Conservation (phyloP, 2,888 invertebrate genomes). For the Machimus atricapillus region DNA sequence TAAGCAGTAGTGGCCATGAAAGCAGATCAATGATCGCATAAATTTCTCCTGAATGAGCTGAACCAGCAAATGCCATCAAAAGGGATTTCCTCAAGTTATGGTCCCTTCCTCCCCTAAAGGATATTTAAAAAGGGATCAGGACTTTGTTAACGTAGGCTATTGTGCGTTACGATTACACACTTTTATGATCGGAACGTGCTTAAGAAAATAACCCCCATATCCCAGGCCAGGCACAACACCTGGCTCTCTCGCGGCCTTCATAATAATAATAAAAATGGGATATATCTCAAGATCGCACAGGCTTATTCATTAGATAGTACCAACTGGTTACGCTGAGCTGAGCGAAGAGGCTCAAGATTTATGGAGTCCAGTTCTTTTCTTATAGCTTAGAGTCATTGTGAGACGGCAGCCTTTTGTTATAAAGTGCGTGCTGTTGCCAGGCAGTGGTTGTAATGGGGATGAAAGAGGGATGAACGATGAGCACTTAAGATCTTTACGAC, state of each 20-base stretch:
- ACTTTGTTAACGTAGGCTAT: constrained; percentile 2
- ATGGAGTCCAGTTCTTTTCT: neutral
- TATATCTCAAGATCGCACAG: constrained; percentile 5
- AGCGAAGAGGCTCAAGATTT: neutral
- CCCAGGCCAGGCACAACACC: neutral
- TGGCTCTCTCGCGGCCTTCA: neutral
- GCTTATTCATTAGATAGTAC: constrained; percentile 3
- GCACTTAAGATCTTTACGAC: neutral
- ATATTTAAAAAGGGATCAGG: constrained; percentile 30
- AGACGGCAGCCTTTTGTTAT: neutral
- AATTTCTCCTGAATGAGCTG: constrained; percentile 5
- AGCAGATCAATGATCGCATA: constrained; percentile 21
- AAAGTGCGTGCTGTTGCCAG: neutral
- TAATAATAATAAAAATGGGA: neutral
- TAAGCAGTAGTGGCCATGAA: neutral
- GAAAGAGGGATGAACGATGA: neutral
- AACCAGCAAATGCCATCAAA: neutral
- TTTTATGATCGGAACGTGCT: constrained; percentile 29
- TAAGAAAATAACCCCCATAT: constrained; percentile 17
- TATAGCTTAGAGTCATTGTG: neutral
- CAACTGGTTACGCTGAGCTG: neutral
- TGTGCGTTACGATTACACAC: neutral
- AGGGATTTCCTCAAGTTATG: constrained; percentile 17
- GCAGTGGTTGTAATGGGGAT: neutral
- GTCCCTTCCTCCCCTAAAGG: constrained; percentile 7